Evolutionary conservation across 2,797 vertebrate species (phyloP).

Genomic region (Mycteria americana): DNA sequence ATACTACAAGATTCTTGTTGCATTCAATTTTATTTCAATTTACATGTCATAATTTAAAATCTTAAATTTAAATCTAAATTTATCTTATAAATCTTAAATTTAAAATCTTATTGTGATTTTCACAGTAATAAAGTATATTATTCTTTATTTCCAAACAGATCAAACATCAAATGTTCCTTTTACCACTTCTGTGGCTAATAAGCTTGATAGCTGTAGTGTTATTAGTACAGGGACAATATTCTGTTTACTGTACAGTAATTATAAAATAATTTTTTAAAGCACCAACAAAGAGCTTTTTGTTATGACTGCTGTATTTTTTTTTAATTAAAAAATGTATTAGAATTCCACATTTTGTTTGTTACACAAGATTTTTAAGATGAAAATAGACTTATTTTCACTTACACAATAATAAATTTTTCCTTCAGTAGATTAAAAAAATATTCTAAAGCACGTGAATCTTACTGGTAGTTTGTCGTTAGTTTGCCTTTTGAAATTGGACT

Average conservation of each 20-base stretch:
- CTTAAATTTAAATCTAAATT: too few species aligned
- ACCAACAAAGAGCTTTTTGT: background rate
- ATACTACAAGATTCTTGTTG: background rate
- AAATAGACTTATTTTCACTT: background rate
- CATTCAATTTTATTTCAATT: background rate
- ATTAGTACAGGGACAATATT: background rate
- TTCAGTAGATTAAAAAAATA: background rate
- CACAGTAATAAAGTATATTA: background rate
- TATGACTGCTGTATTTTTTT: background rate
- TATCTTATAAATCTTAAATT: background rate
- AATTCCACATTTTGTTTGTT: background rate
- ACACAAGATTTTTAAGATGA: background rate
- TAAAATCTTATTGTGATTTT: background rate
- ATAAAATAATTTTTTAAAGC: background rate
- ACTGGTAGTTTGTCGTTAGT: background rate
- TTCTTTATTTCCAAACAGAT: background rate
- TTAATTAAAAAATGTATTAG: background rate
- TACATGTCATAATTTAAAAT: background rate
- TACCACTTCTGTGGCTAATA: background rate
- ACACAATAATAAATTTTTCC: background rate
- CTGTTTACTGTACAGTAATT: background rate
- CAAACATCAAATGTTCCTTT: background rate
- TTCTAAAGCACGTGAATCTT: background rate
- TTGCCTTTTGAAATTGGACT: background rate
- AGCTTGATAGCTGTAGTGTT: background rate